Evolutionary conservation across 2,888 invertebrate species (phyloP).

Genomic region (Eristalinus aeneus): DNA sequence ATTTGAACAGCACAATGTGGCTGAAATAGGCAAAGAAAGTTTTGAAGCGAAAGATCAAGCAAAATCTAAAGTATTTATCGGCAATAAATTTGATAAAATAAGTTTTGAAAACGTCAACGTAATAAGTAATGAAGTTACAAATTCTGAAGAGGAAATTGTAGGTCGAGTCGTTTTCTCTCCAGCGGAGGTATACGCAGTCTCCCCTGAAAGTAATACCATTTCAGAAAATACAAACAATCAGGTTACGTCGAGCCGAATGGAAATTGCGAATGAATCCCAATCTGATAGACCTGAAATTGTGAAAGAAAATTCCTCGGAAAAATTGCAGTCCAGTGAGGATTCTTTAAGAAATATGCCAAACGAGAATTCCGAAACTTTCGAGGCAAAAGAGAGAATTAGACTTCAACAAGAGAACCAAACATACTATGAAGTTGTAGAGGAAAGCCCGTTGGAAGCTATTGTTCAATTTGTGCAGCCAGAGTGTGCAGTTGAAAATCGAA

Average conservation of each 20-base stretch:
- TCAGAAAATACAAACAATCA: not conserved
- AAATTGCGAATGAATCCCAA: not conserved
- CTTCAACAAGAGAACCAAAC: not conserved
- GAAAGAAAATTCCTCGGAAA: not conserved
- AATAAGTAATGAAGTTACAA: conserved; percentile 39
- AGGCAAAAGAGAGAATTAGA: not conserved
- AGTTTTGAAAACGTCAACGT: not conserved
- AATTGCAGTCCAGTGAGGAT: not conserved
- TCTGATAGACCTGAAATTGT: not conserved
- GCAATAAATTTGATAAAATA: not conserved
- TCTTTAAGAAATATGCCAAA: not conserved
- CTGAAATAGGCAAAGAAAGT: not conserved
- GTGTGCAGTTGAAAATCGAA: not conserved
- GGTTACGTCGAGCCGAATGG: conserved; percentile 42
- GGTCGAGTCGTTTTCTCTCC: conserved; percentile 45
- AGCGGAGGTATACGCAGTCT: conserved; percentile 33
- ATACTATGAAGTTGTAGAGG: not conserved
- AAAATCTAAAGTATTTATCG: not conserved
- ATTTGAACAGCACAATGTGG: not conserved
- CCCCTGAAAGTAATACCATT: not conserved
- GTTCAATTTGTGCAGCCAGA: not conserved
- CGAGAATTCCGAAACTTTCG: not conserved
- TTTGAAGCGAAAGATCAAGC: too few species aligned
- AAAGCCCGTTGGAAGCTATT: not conserved
- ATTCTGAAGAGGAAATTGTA: conserved; percentile 52